phyloP scores from a whole-genome alignment of 2,888 invertebrate species.

The Epinotia nisella region DNA sequence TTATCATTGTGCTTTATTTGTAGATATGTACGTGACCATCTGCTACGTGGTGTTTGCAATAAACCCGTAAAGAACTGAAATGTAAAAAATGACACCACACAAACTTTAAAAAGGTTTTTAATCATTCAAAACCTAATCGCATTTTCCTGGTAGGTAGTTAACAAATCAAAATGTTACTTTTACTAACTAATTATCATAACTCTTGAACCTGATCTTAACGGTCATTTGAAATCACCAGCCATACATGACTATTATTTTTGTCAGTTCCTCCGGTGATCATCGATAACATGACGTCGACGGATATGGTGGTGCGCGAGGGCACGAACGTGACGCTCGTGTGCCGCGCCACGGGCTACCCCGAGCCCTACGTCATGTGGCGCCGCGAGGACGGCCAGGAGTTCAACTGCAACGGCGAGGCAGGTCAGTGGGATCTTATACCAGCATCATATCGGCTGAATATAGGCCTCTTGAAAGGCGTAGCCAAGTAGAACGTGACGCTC shows the following conservation, averaged over 20 bases:
- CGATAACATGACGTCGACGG: constrained; percentile 94
- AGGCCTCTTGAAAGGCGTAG: too few species aligned
- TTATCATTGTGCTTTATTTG: not conserved
- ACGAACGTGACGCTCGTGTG: constrained; percentile 95
- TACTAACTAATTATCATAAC: too few species aligned
- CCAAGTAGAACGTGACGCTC: constrained; percentile 88
- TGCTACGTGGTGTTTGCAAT: not conserved
- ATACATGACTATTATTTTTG: not conserved
- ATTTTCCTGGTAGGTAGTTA: too few species aligned
- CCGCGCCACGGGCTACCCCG: constrained; percentile 94
- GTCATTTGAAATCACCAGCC: not conserved
- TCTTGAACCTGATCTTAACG: too few species aligned
- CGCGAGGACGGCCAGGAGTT: constrained; percentile 95
- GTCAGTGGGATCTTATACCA: constrained; percentile 78
- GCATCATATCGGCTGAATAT: not conserved
- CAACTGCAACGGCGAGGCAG: constrained; percentile 94
- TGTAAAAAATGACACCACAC: too few species aligned
- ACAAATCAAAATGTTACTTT: too few species aligned
- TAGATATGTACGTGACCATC: not conserved
- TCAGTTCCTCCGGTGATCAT: constrained; percentile 96
- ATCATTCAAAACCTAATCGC: too few species aligned
- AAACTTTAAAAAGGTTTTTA: not conserved
- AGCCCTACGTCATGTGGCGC: constrained; percentile 97
- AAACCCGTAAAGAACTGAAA: constrained; percentile 44
- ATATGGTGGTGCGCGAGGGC: constrained; percentile 95